A percentile compares a stretch with the other conserved stretches of the same genome.
These are phyloP conservation scores for Eurystomus glaucurus DNA, from an alignment of 2,797 vertebrate genomes.

Conservation along the genomic window DNA sequence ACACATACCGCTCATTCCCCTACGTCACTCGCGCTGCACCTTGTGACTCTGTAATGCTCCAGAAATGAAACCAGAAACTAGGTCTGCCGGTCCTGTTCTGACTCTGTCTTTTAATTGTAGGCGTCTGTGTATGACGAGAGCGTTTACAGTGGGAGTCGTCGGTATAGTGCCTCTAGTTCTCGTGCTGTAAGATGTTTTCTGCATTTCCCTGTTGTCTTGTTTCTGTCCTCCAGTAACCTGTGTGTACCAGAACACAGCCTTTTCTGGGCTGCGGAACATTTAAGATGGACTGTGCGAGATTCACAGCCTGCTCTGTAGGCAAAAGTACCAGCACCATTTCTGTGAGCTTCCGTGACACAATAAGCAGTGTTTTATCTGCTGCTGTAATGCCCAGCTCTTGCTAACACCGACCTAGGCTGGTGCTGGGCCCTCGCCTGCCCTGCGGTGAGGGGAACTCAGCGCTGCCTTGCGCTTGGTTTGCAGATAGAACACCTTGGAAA, in stretches of 20 bases:
- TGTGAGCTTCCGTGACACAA: fast-evolving
- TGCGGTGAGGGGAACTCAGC: neutral
- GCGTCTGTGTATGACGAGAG: constrained; percentile 81
- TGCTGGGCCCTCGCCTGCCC: fast-evolving
- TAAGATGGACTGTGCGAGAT: neutral
- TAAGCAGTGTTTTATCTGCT: neutral
- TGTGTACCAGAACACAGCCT: neutral
- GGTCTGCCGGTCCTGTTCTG: neutral
- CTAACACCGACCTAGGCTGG: fast-evolving
- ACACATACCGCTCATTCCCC: neutral
- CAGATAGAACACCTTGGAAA: neutral
- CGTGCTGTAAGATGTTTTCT: constrained; percentile 83
- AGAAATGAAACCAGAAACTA: neutral
- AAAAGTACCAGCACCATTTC: neutral
- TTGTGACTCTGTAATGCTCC: neutral
- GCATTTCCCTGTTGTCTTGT: neutral
- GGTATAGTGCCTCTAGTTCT: constrained; percentile 82
- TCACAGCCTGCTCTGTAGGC: neutral
- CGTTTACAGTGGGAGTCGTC: constrained; percentile 68
- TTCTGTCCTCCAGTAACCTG: neutral
- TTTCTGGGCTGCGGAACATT: neutral
- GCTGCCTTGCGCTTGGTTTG: fast-evolving
- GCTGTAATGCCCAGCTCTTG: neutral
- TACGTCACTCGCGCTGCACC: fast-evolving
- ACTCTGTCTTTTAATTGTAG: constrained; percentile 77